These are phyloP conservation scores for Synergus itoensis DNA, from an alignment of 2,888 invertebrate genomes.

Conservation along the genomic window DNA sequence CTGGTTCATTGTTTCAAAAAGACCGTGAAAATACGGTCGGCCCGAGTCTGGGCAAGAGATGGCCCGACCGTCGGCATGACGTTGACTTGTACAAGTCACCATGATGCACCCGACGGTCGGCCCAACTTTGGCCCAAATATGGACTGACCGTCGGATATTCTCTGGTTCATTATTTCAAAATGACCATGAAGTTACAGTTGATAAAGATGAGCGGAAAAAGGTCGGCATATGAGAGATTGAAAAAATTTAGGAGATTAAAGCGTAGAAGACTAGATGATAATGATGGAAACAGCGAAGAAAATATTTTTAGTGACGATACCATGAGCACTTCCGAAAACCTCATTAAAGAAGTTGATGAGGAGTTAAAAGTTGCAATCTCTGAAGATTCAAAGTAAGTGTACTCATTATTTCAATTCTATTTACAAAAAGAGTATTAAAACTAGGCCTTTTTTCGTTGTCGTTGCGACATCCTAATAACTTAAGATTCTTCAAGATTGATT, in stretches of 20 bases:
- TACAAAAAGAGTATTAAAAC: not conserved
- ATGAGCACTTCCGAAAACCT: not conserved
- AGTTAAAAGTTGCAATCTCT: not conserved
- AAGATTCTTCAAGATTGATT: not conserved
- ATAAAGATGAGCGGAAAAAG: not conserved
- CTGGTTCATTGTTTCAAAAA: no score
- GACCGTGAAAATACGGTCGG: no score
- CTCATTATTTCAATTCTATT: not conserved
- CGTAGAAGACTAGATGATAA: not conserved
- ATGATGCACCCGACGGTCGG: no score
- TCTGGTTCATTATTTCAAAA: no score
- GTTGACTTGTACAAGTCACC: no score
- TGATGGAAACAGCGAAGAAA: not conserved
- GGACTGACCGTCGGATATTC: no score
- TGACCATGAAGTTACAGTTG: no score
- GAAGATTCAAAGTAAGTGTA: not conserved
- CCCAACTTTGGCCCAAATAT: no score
- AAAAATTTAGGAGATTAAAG: not conserved
- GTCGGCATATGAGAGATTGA: not conserved
- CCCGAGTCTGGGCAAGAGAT: no score
- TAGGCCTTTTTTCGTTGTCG: not conserved
- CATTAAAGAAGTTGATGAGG: not conserved
- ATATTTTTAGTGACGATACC: not conserved
- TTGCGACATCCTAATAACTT: not conserved
- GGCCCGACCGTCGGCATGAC: no score